Evolutionary conservation across 2,113 vertebrate genomes (phyloP).

Genomic region (Chloroceryle aenea): DNA sequence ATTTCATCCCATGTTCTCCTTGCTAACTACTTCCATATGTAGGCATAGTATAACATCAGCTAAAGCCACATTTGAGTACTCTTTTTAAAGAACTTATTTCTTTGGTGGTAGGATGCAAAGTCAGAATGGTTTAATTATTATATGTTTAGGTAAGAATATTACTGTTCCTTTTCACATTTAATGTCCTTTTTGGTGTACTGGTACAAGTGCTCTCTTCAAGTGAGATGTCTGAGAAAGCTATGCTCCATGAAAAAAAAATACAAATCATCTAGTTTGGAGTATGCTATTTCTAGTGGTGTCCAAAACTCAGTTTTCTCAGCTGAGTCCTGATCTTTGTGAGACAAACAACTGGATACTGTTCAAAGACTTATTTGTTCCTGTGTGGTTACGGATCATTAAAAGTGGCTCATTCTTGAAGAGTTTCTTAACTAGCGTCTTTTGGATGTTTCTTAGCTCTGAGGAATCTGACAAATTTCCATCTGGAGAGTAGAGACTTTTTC

Average conservation of each 20-base stretch:
- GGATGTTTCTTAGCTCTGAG: constrained; percentile 45
- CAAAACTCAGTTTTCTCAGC: constrained; percentile 63
- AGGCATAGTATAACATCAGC: constrained; percentile 30
- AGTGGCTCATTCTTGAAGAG: constrained; percentile 58
- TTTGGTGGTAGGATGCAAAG: not conserved
- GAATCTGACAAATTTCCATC: constrained; percentile 64
- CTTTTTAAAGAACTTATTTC: constrained; percentile 11
- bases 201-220: not conserved
- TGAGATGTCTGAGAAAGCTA: not conserved
- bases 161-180: not conserved
- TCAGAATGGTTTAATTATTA: constrained; percentile 9
- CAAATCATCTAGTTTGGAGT: not conserved
- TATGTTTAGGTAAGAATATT: constrained; percentile 5
- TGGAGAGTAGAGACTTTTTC: constrained; percentile 45
- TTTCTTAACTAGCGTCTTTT: constrained; percentile 47
- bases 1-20: constrained; percentile 48
- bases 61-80: constrained; percentile 42
- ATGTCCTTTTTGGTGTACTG: not conserved
- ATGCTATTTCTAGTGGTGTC: constrained; percentile 30
- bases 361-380: constrained; percentile 60
- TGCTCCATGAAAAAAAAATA: constrained; percentile 21
- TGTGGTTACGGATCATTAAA: constrained; percentile 58
- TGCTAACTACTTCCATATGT: constrained; percentile 68
- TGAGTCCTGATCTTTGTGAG: constrained; percentile 17
- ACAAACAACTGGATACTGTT: constrained; percentile 59